A percentile compares a stretch with the other conserved stretches of the same genome.
These are phyloP conservation scores for Chionodraco myersi DNA, from an alignment of 2,113 vertebrate genomes.

Conservation along the genomic window DNA sequence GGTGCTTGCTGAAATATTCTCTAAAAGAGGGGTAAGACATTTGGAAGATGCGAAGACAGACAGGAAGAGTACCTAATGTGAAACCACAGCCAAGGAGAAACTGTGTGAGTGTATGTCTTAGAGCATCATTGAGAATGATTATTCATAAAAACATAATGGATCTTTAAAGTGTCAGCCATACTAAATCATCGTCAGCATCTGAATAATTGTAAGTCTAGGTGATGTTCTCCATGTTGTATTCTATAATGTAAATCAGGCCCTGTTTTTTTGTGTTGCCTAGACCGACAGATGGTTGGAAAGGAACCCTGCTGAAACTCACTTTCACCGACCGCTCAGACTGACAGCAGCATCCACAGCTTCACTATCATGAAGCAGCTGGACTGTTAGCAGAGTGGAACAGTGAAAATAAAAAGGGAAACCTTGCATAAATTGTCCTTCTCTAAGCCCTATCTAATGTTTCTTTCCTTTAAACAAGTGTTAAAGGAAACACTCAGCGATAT, in stretches of 20 bases:
- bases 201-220: background rate
- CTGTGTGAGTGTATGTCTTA: background rate
- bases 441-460: background rate
- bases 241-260: background rate
- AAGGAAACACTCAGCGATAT: background rate
- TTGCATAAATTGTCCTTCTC: background rate
- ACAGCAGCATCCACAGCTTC: slow-evolving; percentile 38
- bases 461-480: background rate
- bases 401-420: background rate
- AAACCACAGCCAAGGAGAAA: background rate
- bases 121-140: background rate
- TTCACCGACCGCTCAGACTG: slow-evolving; percentile 1
- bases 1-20: slow-evolving; percentile 1
- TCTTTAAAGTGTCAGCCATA: background rate
- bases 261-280: slow-evolving; percentile 9
- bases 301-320: slow-evolving; percentile 41
- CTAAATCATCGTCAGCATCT: background rate
- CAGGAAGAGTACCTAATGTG: background rate
- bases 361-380: slow-evolving; percentile 26
- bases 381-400: background rate
- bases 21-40: background rate
- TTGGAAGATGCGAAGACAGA: background rate
- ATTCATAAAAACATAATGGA: background rate
- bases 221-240: background rate
- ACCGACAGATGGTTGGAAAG: slow-evolving; percentile 55